Base-by-base conservation (phyloP, 2,888 invertebrate species). In the Cylloceria caligata region DNA sequence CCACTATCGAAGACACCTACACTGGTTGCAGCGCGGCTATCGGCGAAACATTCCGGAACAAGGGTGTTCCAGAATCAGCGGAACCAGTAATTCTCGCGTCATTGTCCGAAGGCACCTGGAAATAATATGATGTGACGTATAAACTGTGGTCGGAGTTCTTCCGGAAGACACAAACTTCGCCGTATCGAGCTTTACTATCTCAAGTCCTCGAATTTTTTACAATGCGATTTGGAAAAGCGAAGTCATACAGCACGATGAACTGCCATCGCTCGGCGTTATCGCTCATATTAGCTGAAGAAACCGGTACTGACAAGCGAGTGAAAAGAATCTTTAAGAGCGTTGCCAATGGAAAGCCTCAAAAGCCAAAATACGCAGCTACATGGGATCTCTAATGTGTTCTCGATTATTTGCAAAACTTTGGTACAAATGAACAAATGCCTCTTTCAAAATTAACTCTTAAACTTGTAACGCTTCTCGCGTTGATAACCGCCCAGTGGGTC, bases 301-400 rank as follows among this genome's bases (percentile, higher is more conserved):
- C 42, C 39, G 62, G 62, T 21, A 62, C 7, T 9, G 39, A 62
- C 42, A 11, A 19, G 42, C 6, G 42, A 11, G 62, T 21, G 19
- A 21, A 21, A 21, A 62, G 42, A 42, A 42, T 42, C 4, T 57
- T 57, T 36, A 64, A 64, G 24, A 42, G 42, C 19, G 24, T 42
- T 2, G 19, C 42, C 7, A 62, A 42, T 2, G 21, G 7, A 11
- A 39, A 9, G 9, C 42, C 62, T 39, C 62, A 62, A 24, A 77
- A 45, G 13, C 83, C 85, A 6, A 86, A 80, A 57, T 87, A 86
- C 68, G 52, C 64, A 1, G 62, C 13, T 36, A 86, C 84, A 9
- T 86, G 85, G 86, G 84, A 86, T 49, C 85, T 86, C 4, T 21
- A 27, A 21, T 39, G 71, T 6, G 85, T 87, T 45, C 52, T 86